Evolutionary conservation across 2,113 vertebrate genomes (phyloP), one percentile per base, ranked within the genome.

Genomic region (Chaenogobius annularis): DNA sequence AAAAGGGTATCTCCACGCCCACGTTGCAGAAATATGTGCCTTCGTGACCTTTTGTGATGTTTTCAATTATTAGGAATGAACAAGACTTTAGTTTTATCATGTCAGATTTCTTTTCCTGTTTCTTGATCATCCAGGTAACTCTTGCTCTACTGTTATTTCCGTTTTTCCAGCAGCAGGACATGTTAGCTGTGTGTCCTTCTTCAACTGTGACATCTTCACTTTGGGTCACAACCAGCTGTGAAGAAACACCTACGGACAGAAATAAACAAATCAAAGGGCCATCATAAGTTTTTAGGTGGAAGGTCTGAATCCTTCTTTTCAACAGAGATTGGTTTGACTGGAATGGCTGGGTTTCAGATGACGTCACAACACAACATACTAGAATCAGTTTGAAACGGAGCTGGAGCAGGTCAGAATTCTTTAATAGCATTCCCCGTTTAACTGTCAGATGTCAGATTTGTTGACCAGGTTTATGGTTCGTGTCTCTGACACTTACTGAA

Each of bases 91-190:
- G 0, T 4, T 0, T 1, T 26, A 9, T 40, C 1, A 31, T 31
- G 1, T 31, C 26, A 31, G 4, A 31, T 31, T 31, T 43, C 1
- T 2, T 5, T 43, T 59, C 19, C 0, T 31, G 26, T 31, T 31
- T 31, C 2, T 31, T 31, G 26, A 31, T 85, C 0, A 66, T 0
- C 85, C 84, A 87, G 0, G 0, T 0, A n/a, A 84, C 3, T 11
- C 0, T 0, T 0, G 8, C 0, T 69, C 15, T 58, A 4, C 4
- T 31, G 1, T 0, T 0, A 5, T 0, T 0, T 0, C 0, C 0
- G 0, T 0, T 0, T 1, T 0, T 7, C 75, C 77, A 77, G 79
- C 85, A 85, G 81, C 87, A 87, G 43, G 11, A 10, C 54, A 89
- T 73, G 31, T 0, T 50, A 0, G 11, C 70, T 0, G 26, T 31